phyloP scores from a whole-genome alignment of 2,797 vertebrate species.

The Cynopterus sphinx region DNA sequence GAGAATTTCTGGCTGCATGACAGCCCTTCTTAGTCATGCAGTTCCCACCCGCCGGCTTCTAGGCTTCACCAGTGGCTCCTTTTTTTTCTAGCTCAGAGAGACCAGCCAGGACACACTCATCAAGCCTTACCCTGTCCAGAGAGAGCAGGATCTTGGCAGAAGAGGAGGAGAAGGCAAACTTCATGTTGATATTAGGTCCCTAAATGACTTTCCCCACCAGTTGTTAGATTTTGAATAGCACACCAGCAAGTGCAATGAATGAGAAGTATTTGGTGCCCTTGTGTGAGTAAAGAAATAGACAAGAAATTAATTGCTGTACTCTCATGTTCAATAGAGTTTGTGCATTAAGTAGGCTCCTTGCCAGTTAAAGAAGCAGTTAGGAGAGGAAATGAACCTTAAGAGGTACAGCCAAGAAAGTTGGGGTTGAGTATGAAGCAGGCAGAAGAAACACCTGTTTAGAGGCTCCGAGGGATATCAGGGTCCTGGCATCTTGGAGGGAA shows the following conservation, averaged over 20 bases:
- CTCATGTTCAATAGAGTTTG: background rate
- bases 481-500: no score
- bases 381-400: background rate
- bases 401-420: background rate
- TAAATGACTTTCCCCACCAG: background rate
- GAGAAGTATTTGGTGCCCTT: background rate
- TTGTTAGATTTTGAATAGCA: background rate
- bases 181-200: background rate
- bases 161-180: accelerated
- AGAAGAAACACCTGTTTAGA: accelerated
- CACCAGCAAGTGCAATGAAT: background rate
- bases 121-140: background rate
- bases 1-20: background rate
- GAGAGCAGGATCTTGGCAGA: background rate
- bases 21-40: accelerated
- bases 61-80: background rate
- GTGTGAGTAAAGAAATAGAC: background rate
- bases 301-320: background rate
- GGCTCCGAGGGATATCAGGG: background rate
- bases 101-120: accelerated
- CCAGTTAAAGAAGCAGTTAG: background rate
- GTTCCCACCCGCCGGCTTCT: background rate
- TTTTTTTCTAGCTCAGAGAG: background rate
- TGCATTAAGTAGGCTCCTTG: background rate
- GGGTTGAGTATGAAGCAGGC: accelerated